Conservation (phyloP, 2,888 invertebrate species). For the Creontiades dilutus region DNA sequence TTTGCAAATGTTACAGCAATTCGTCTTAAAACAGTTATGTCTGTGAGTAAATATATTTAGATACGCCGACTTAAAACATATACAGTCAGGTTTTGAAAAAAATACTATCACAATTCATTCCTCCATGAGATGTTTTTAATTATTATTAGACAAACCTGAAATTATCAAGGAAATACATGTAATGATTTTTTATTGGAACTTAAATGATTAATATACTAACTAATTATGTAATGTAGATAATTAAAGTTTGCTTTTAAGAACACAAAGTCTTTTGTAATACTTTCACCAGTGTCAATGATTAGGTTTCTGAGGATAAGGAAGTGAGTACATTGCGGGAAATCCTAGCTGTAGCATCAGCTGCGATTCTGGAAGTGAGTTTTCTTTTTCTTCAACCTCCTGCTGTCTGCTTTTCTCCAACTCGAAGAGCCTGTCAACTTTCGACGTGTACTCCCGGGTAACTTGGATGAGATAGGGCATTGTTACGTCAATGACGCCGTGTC, state of each 20-base stretch:
- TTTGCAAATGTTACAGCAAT: no score
- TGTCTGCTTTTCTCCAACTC: conserved; percentile 33
- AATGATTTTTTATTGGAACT: background rate
- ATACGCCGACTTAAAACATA: no score
- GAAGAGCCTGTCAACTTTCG: conserved; percentile 79
- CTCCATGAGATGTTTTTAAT: no score
- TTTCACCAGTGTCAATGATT: conserved; percentile 21
- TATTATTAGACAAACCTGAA: no score
- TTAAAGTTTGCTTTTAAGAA: background rate
- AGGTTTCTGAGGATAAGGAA: conserved; percentile 13
- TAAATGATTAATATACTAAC: background rate
- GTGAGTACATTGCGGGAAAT: background rate
- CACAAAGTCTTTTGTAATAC: background rate
- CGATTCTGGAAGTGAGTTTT: background rate
- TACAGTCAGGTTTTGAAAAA: no score
- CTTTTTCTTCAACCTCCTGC: conserved; percentile 11
- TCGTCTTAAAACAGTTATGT: no score
- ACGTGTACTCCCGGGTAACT: conserved; percentile 86
- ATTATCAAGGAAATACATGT: no score
- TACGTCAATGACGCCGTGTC: conserved; percentile 98
- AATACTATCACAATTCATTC: no score
- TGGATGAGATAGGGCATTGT: conserved; percentile 99
- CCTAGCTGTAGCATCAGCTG: conserved; percentile 53
- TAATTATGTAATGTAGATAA: background rate
- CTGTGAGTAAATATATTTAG: no score